Base-by-base conservation (phyloP, 1,140 invertebrate species). In the Dreissena polymorpha region DNA sequence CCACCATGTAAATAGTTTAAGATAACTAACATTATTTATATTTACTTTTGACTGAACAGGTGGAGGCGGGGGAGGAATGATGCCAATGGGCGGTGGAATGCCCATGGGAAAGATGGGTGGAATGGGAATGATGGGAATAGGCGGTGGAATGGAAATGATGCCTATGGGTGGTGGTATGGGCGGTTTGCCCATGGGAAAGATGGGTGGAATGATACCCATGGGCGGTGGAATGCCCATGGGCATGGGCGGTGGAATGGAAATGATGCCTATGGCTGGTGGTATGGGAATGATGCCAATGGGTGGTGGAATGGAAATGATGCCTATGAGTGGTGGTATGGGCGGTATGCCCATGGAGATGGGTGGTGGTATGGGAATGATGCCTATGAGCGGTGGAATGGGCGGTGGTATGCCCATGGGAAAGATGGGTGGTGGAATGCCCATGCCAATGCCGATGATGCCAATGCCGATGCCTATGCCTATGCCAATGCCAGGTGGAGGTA, bases 381-480 rank as follows among this genome's bases (percentile, higher is more conserved):
- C 57, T 8, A 39, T 39, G 39, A 18, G 53, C 53, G 12, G 53
- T 12, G 57, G 57, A 60, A 60, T 29, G n/a, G 67, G 65, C 25
- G 68, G 68, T 71, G 77, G 64, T 16, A 79, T 79, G 77, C 65
- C 77, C 57, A 60, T 60, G 57, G 57, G 12, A 60, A 23, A 3
- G 16, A 60, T 60, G 57, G 57, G 57, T 60, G 57, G 57, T 3
- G 12, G 3, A 6, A 60, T 60, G 57, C 57, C 57, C 16, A 60
- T 39, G 39, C 39, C 39, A 39, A 39, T 39, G 39, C 39, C 39
- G 39, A 39, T 39, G 39, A 39, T 71, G 72, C 70, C 70, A 29
- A 71, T 69, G 27, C 70, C 70, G 21, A 74, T 64, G 74, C 57
- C 74, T n/a, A 74, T 64, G 74, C 57, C 74, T n/a, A 39, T 39